These are phyloP conservation scores for Dendrocincla fuliginosa DNA, from an alignment of 2,797 vertebrate species.

Conservation along the genomic window DNA sequence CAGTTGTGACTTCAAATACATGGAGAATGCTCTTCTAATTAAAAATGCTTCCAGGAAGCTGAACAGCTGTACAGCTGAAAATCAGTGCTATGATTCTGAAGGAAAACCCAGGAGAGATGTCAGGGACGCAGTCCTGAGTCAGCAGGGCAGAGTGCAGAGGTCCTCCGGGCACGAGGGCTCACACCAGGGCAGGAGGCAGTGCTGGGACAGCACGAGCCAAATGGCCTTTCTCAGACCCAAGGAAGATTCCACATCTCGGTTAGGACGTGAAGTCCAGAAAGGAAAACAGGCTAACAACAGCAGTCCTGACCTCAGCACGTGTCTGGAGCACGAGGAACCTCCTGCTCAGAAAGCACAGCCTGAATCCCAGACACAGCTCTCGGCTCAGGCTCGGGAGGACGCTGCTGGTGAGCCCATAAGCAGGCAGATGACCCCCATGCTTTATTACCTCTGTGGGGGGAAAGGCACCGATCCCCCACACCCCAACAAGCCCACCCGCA, in stretches of 20 bases:
- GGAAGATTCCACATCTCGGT: slow-evolving; percentile 10
- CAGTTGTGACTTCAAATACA: not conserved
- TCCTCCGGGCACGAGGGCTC: not conserved
- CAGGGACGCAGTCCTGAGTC: not conserved
- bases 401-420: slow-evolving; percentile 82
- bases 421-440: slow-evolving; percentile 87
- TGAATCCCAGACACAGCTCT: slow-evolving; percentile 57
- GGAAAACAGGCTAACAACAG: not conserved
- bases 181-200: not conserved
- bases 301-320: not conserved
- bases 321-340: not conserved
- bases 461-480: slow-evolving; percentile 5
- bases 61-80: slow-evolving; percentile 31
- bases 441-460: slow-evolving; percentile 88
- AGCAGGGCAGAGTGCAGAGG: slow-evolving; percentile 57
- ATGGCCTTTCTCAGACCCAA: slow-evolving; percentile 78
- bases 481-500: not conserved
- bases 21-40: not conserved
- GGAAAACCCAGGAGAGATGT: not conserved
- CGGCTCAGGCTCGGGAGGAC: slow-evolving; percentile 56
- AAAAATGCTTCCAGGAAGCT: not conserved
- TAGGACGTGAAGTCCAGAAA: not conserved
- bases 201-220: slow-evolving; percentile 63
- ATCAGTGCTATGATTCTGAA: slow-evolving; percentile 29
- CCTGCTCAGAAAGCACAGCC: not conserved